Evolutionary conservation across 2,113 vertebrate genomes (phyloP).

Genomic region (human): DNA sequence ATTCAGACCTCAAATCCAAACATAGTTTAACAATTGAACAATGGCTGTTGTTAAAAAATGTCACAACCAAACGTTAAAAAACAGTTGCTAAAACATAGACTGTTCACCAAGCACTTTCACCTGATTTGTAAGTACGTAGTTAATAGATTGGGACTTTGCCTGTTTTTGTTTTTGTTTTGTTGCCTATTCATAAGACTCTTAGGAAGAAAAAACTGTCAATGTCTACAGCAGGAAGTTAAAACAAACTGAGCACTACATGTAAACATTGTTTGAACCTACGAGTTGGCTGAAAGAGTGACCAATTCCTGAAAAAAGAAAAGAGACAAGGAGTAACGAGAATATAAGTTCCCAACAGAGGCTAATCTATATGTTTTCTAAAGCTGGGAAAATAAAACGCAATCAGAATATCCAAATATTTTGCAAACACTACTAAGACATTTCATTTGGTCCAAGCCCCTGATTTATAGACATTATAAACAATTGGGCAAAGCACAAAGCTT

Average conservation of each 20-base stretch:
- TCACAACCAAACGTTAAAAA: constrained; percentile 1
- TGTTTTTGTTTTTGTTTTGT: not conserved
- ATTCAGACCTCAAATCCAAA: constrained; percentile 11
- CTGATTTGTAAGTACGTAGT: not conserved
- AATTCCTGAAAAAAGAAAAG: not conserved
- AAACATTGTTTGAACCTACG: not conserved
- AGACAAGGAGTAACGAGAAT: constrained; percentile 14
- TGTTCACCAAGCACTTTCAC: not conserved
- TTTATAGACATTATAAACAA: constrained; percentile 73
- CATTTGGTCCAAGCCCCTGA: constrained; percentile 48
- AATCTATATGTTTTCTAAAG: constrained; percentile 45
- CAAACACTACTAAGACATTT: constrained; percentile 50
- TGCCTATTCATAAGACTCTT: not conserved
- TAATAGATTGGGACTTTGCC: fast-evolving
- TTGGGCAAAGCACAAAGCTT: constrained; percentile 36
- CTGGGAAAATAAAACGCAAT: constrained; percentile 9
- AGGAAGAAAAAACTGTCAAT: not conserved
- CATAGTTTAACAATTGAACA: not conserved
- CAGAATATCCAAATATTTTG: constrained; percentile 57
- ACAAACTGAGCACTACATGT: not conserved
- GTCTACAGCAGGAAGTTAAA: constrained; percentile 39
- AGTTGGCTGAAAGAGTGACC: not conserved
- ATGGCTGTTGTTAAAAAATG: not conserved
- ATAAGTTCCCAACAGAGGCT: not conserved
- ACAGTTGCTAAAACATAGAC: not conserved